A percentile compares a stretch with the other conserved stretches of the same genome.
Conservation (phyloP, 30 jellyfish, hydroid and myxozoan species). For the Hydractinia symbiolongicarpus region DNA sequence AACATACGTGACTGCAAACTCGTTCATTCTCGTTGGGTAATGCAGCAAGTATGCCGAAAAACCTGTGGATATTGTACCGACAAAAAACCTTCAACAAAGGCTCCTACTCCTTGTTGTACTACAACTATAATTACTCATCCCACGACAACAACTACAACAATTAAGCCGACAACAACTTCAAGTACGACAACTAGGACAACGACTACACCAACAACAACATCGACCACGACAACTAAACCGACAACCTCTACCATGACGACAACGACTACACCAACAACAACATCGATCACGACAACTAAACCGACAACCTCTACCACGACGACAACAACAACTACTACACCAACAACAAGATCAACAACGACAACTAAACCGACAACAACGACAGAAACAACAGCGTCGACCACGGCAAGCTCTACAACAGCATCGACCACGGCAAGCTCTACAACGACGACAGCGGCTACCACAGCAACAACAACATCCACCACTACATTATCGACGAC, state of each 20-base stretch:
- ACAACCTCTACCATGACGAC: neutral
- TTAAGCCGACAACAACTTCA: neutral
- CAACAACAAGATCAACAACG: neutral
- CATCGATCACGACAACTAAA: neutral
- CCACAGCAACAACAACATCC: neutral
- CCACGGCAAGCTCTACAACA: neutral
- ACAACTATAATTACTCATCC: neutral
- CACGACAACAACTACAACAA: neutral
- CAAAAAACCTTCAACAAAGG: neutral
- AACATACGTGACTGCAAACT: constrained; percentile 6
- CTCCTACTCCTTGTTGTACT: neutral
- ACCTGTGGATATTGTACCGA: constrained; percentile 8
- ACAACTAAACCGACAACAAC: neutral
- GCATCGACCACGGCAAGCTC: neutral
- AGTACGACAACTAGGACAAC: constrained; percentile 1
- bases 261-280: neutral
- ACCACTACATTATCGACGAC: neutral
- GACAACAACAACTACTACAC: neutral
- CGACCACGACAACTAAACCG: neutral
- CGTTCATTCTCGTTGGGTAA: neutral
- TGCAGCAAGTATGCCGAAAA: constrained; percentile 9
- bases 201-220: neutral
- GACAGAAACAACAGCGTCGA: neutral
- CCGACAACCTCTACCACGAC: constrained; percentile 7
- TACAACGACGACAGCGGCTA: neutral